Evolutionary conservation across 2,113 vertebrate genomes (phyloP), one percentile per base, ranked within the genome.

Genomic region (Actinemys pallida): DNA sequence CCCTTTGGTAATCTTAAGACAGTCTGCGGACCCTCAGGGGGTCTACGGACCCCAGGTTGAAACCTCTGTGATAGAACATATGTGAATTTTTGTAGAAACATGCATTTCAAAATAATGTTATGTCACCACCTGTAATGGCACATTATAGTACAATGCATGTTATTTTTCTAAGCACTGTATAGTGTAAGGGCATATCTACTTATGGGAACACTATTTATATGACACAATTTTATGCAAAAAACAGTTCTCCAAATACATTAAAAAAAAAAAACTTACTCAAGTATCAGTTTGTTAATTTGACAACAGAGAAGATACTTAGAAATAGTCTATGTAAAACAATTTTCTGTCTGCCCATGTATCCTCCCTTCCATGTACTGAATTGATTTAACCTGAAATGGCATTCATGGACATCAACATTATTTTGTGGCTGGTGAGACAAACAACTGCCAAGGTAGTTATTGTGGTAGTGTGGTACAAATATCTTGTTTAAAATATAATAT

Each of bases 401-500:
- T 1, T 17, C 27, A 29, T 1, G 1, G 87, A 52, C 75, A 85
- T 19, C 52, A 89, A 52, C 69, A 85, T 50, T 14, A 50, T 50
- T 50, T 50, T 50, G 50, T 50, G 50, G 50, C 50, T 50, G 50
- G 50, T 50, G 14, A 50, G 50, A 50, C 14, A 50, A 95, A 90
- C 57, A 94, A 90, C 87, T 88, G 90, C 89, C 0, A 0, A 50
- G 47, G 89, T 83, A 90, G 25, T 78, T 92, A 88, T 42, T 50
- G 81, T 83, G 84, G 90, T 92, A 69, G 83, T 88, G 90, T 95
- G 65, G 19, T 17, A 87, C 47, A 94, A 87, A 83, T 81, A 94
- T 92, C 93, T 96, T 93, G 91, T 78, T 39, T 89, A 85, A 94
- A 96, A 95, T 79, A 95, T 39, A 95, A 54, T 92, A 88, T 45